These are phyloP conservation scores for Zaprionus taronus DNA, from an alignment of 1,140 invertebrate species.

Conservation along the genomic window DNA sequence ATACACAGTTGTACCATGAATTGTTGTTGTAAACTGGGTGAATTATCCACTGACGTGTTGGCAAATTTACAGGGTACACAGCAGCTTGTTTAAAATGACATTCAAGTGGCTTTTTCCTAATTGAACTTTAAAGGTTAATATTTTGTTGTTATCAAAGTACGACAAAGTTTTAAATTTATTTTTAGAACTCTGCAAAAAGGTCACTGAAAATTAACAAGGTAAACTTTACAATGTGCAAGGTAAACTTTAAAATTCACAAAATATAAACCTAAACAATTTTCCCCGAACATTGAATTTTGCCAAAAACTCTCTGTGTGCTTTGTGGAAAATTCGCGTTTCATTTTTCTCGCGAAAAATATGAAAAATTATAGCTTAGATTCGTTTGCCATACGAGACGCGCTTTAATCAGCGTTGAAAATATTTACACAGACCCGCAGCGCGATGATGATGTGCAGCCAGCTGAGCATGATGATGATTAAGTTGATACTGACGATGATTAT, in stretches of 20 bases:
- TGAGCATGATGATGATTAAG: neutral
- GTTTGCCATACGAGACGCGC: constrained; percentile 22
- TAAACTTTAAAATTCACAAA: neutral
- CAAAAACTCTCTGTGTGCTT: neutral
- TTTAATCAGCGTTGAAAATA: constrained; percentile 48
- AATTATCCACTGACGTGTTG: neutral
- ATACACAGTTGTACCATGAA: neutral
- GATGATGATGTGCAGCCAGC: constrained; percentile 10
- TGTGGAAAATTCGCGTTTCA: neutral
- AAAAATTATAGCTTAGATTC: constrained; percentile 29
- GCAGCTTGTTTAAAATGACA: neutral
- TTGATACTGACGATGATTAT: neutral
- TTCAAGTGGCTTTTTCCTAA: neutral
- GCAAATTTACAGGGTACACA: neutral
- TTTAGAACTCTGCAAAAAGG: neutral
- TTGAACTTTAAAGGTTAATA: constrained; percentile 8
- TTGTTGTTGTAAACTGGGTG: no score
- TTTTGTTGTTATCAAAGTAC: neutral
- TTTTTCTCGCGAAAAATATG: constrained; percentile 1
- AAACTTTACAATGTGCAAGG: neutral
- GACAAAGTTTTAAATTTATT: neutral
- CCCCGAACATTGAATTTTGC: neutral
- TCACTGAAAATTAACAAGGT: neutral
- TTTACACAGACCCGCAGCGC: constrained; percentile 27
- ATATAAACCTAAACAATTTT: neutral